Evolutionary conservation across 2,888 invertebrate species (phyloP), one percentile per base, ranked within the genome.

Genomic region (Mythimna loreyi): DNA sequence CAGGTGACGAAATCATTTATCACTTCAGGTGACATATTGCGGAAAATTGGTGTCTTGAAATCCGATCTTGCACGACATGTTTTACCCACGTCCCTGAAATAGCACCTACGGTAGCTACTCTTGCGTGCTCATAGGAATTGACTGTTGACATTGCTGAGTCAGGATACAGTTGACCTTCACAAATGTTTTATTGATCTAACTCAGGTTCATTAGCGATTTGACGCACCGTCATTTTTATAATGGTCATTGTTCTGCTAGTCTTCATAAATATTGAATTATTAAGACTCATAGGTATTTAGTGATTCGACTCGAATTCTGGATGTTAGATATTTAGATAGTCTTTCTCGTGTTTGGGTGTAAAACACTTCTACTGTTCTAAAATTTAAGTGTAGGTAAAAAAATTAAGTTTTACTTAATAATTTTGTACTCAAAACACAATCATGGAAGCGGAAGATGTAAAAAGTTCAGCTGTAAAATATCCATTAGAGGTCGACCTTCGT

Each of bases 401-500:
- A 53, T 13, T 50, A 50, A 25, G 9, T 40, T 50, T 43, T n/a
- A n/a, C n/a, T n/a, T 45, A 49, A 56, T n/a, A 45, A 33, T 68
- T 65, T 61, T 53, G 47, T 60, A 63, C 69, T 69, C 47, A 72
- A 72, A 73, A 73, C 66, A 67, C 45, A 64, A 64, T 64, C 65
- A 60, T 75, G 61, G 49, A 84, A 68, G 79, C 81, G 78, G 83
- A 84, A 83, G 80, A 83, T 78, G 61, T 63, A 80, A 83, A 79
- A 81, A 75, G 77, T 77, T 81, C 56, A 55, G 63, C 81, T 81
- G 81, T 80, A 80, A 80, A 82, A 76, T 75, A 82, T 80, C 82
- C 76, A 85, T 81, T 84, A 80, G 72, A 65, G 72, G 64, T 67
- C 75, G 84, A 84, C 86, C 87, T 86, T 86, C 81, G 69, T 72